Conservation (phyloP, 2,888 invertebrate genomes). For the Nudaria mundana region DNA sequence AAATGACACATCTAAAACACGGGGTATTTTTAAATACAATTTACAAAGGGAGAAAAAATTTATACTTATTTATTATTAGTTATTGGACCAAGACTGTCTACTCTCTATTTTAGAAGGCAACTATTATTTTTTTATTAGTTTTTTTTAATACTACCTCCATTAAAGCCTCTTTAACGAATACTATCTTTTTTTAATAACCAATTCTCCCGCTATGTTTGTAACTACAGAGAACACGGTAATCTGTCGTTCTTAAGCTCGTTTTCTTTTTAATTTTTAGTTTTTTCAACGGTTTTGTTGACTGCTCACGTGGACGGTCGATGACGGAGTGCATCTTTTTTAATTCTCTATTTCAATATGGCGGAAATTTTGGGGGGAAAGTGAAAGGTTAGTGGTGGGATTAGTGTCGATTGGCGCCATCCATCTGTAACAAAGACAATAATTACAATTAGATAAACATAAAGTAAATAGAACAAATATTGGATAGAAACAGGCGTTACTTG, state of each 20-base stretch:
- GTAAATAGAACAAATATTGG: too few species aligned
- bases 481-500: too few species aligned
- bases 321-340: slow-evolving; percentile 57
- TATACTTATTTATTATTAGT: slow-evolving; percentile 42
- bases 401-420: slow-evolving; percentile 50
- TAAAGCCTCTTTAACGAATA: slow-evolving; percentile 43
- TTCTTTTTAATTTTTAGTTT: slow-evolving; percentile 63
- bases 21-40: slow-evolving; percentile 23
- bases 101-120: slow-evolving; percentile 68
- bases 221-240: slow-evolving; percentile 51
- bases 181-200: slow-evolving; percentile 24
- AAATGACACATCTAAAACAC: slow-evolving; percentile 42
- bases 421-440: slow-evolving; percentile 49
- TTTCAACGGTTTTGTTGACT: slow-evolving; percentile 43
- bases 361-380: slow-evolving; percentile 21
- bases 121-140: slow-evolving; percentile 49
- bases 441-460: too few species aligned
- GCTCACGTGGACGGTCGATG: slow-evolving; percentile 55
- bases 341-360: slow-evolving; percentile 36
- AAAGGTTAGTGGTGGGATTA: slow-evolving; percentile 31
- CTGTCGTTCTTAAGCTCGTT: slow-evolving; percentile 61
- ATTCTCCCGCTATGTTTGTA: slow-evolving; percentile 24
- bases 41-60: slow-evolving; percentile 37
- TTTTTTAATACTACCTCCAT: slow-evolving; percentile 36
- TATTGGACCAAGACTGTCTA: slow-evolving; percentile 70